Conservation (phyloP, 1,140 invertebrate species). For the Hycleus cichorii region DNA sequence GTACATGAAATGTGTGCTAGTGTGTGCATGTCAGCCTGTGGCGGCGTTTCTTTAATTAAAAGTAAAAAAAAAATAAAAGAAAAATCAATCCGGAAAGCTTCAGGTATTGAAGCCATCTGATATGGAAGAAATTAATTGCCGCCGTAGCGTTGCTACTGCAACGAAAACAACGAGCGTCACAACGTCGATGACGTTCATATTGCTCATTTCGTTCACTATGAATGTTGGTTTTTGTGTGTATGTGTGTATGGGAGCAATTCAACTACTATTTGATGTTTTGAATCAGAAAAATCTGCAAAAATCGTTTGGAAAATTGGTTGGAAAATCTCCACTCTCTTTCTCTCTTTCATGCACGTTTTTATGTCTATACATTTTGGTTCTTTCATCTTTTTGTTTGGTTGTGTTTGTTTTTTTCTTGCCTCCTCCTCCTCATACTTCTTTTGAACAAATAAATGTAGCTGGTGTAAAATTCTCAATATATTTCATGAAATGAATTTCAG, state of each 20-base stretch:
- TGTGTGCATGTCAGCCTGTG: slow-evolving; percentile 1
- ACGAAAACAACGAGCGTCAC: too few relatives aligned
- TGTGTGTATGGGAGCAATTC: background rate
- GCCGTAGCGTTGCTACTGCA: background rate
- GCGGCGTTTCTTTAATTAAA: slow-evolving; percentile 29
- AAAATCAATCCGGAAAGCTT: slow-evolving; percentile 16
- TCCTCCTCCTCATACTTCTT: too few relatives aligned
- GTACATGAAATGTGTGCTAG: background rate
- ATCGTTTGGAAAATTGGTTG: too few relatives aligned
- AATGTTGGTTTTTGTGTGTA: background rate
- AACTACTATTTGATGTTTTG: slow-evolving; percentile 2
- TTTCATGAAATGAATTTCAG: slow-evolving; percentile 29
- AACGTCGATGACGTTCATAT: too few relatives aligned
- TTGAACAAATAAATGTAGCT: too few relatives aligned
- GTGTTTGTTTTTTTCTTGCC: too few relatives aligned
- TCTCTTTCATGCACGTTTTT: too few relatives aligned
- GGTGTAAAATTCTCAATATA: slow-evolving; percentile 30
- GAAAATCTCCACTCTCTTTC: too few relatives aligned
- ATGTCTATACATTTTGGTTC: too few relatives aligned
- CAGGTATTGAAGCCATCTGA: slow-evolving; percentile 34
- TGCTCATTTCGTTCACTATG: background rate
- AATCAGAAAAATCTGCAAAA: slow-evolving; percentile 3
- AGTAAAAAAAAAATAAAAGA: slow-evolving; percentile 12
- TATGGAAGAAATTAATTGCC: slow-evolving; percentile 38
- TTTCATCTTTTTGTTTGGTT: too few relatives aligned